Evolutionary conservation across 2,797 vertebrate species (phyloP).

Genomic region (Danio tinwini): DNA sequence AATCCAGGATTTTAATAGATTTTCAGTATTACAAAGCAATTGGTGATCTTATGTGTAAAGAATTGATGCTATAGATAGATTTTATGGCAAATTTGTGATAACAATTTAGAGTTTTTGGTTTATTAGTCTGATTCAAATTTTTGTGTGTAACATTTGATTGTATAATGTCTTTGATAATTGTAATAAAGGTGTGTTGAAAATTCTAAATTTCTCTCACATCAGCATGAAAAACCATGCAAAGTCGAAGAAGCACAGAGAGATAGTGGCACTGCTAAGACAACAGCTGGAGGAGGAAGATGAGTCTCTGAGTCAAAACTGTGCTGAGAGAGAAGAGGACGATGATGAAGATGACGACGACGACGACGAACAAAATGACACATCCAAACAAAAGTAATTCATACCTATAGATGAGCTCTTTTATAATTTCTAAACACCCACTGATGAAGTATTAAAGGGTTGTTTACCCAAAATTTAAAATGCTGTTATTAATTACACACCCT

Average conservation of each 20-base stretch:
- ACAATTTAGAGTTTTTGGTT: no score
- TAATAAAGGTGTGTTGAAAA: no score
- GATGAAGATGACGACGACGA: constrained; percentile 74
- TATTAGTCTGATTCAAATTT: no score
- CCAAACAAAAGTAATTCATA: constrained; percentile 83
- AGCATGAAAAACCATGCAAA: constrained; percentile 95
- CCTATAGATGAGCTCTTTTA: neutral
- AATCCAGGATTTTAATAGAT: no score
- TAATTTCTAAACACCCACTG: neutral
- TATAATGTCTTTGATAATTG: no score
- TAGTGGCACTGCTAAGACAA: constrained; percentile 89
- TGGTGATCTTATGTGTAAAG: no score
- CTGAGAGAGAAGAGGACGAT: constrained; percentile 66
- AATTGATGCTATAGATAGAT: no score
- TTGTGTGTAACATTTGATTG: no score
- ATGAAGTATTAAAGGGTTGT: neutral
- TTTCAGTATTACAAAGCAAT: no score
- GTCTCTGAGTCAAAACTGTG: constrained; percentile 65
- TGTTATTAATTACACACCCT: no score
- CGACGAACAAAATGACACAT: constrained; percentile 67
- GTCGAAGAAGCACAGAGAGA: constrained; percentile 96
- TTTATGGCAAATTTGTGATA: no score
- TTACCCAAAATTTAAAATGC: no score
- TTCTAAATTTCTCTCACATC: constrained; percentile 43
- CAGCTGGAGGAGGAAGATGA: constrained; percentile 90